Base-by-base conservation (phyloP, 1,140 invertebrate species). In the Olivierus martensii region DNA sequence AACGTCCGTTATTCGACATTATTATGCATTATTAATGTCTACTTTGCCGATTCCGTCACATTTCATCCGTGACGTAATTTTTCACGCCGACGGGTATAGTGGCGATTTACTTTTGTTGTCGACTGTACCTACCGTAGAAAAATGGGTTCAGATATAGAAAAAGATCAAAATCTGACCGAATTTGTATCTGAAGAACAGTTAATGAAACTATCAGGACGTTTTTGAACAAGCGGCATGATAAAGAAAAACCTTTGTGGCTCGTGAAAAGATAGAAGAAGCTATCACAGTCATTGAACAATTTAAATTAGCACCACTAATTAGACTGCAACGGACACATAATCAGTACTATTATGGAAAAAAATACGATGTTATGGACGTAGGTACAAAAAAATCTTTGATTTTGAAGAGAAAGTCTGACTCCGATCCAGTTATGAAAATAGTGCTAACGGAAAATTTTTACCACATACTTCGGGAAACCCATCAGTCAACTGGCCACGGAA, bases 131-230 rank as follows among this genome's bases (percentile, higher is more conserved):
- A n/a, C n/a, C n/a, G n/a, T n/a, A 49, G 17, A 49, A 49, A 38
- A 49, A 49, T 49, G 15, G 12, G 15, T 38, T 49, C 36, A 38
- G 14, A 49, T 49, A 49, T 7, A 36, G 34, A n/a, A 45, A 35
- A 37, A 45, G 35, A 51, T 51, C 41, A 51, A 44, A 51, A 21
- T 51, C 41, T 44, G 28, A 45, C 22, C 42, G 34, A 51, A 51
- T 51, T 51, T 51, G 49, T 39, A 44, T 51, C n/a, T 45, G 42
- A 51, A 51, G 42, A 44, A 51, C 41, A 36, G 42, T 51, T 51
- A 51, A 51, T 51, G 49, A 51, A 45, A 36, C 41, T 51, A 51
- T 44, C 49, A 45, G 49, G 28, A 51, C 49, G 28, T 44, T 44
- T 51, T 45, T 51, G 41, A 15, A 51, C n/a, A 5, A 42, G 50